Percentiles rank a stretch among this genome's conserved stretches.
These are phyloP conservation scores for Channa argus DNA, from an alignment of 2,113 vertebrate genomes.

Conservation along the genomic window DNA sequence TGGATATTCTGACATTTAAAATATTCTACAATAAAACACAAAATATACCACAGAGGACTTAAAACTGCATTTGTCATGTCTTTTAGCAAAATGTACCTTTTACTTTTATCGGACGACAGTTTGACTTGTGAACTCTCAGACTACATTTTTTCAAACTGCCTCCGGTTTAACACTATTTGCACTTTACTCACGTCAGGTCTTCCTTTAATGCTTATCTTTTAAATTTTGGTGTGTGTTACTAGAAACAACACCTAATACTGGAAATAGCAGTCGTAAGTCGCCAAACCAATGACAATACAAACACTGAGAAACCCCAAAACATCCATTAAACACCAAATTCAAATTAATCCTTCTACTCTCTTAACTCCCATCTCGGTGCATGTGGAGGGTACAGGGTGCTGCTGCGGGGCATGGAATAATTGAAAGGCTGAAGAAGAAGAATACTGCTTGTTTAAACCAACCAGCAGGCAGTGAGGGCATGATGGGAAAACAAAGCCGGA, in stretches of 20 bases:
- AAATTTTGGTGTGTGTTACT: slow-evolving; percentile 3
- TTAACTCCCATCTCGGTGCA: slow-evolving; percentile 59
- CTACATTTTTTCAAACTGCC: not conserved
- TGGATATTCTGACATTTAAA: not conserved
- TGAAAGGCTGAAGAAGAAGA: slow-evolving; percentile 85
- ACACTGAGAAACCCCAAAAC: slow-evolving; percentile 59
- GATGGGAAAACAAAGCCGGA: slow-evolving; percentile 82
- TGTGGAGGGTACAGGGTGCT: slow-evolving; percentile 74
- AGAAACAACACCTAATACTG: slow-evolving; percentile 9
- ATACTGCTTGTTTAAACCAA: slow-evolving; percentile 85
- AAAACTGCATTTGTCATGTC: not conserved
- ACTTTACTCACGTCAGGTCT: not conserved
- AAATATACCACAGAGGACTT: not conserved
- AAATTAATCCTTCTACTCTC: slow-evolving; percentile 73
- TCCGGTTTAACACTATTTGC: not conserved
- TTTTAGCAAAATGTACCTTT: not conserved
- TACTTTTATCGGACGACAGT: no score
- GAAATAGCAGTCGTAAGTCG: slow-evolving; percentile 37
- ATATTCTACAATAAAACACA: slow-evolving; percentile 20
- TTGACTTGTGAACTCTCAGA: not conserved
- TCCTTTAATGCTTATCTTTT: not conserved
- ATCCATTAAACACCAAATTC: slow-evolving; percentile 73
- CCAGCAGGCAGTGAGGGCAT: slow-evolving; percentile 79
- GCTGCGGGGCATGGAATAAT: slow-evolving; percentile 86
- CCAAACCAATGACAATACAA: slow-evolving; percentile 58